Evolutionary conservation across 2,113 vertebrate species (phyloP).

Genomic region (Sinosuthora webbiana): DNA sequence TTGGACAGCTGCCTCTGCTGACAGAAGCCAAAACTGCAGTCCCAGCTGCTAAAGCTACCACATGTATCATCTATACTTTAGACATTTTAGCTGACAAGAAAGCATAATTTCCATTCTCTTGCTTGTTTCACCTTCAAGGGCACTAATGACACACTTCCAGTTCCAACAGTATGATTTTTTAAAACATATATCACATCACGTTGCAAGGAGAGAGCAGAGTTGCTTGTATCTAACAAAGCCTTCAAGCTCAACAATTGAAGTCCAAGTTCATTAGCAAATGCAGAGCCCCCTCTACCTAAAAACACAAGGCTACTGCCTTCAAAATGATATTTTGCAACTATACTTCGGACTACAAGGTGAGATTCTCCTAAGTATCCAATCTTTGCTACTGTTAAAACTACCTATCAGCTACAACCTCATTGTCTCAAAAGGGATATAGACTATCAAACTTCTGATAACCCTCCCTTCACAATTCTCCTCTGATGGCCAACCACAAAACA

Average conservation of each 20-base stretch:
- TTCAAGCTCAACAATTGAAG: not conserved
- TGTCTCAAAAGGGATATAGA: not conserved
- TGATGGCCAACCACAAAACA: not conserved
- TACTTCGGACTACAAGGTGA: not conserved
- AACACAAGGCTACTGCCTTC: not conserved
- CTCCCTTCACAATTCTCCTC: not conserved
- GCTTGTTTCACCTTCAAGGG: not conserved
- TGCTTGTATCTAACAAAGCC: not conserved
- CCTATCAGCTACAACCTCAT: not conserved
- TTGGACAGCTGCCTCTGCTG: not conserved
- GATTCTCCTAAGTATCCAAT: not conserved
- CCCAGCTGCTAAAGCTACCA: not conserved
- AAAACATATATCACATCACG: not conserved
- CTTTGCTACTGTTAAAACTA: not conserved
- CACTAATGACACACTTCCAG: not conserved
- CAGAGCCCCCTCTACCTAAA: not conserved
- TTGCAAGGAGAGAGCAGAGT: not conserved
- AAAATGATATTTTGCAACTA: not conserved
- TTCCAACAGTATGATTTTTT: not conserved
- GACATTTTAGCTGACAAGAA: not conserved
- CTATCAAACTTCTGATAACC: not conserved
- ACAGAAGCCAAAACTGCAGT: not conserved
- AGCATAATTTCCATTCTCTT: not conserved
- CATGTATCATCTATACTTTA: fast-evolving
- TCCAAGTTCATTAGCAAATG: not conserved